Evolutionary conservation across 2,797 vertebrate genomes (phyloP), one percentile per base, ranked within the genome.

Genomic region (Tenualosa thibaudeaui): DNA sequence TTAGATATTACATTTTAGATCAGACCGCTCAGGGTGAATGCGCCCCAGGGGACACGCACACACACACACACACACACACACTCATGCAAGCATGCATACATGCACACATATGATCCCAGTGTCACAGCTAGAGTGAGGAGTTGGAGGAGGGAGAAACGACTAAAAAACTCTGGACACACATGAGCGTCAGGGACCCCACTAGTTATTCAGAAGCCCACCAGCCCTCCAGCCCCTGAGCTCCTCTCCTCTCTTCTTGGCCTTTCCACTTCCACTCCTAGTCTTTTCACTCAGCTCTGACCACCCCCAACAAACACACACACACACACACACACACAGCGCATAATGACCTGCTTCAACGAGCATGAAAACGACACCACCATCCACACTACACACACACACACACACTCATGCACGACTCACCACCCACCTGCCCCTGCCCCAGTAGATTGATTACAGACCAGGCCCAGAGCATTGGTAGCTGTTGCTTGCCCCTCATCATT

Each of bases 271-370:
- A 19, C 54, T 56, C 54, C 19, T 4, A 46, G 46, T 46, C 46
- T 46, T 7, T 7, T 46, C 46, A 46, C 46, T 46, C 46, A 46
- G 50, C 50, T 51, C 50, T 51, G 50, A 7, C 50, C 10, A 3
- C 26, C 13, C 68, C 13, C 31, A 3, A n/a, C 24, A 31, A 22
- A 7, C 22, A 8, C 58, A 0, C 54, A 26, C 60, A 26, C 60
- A n/a, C 24, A 31, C 58, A 7, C 22, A 8, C 22, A 5, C 54
- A 19, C 19, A 19, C 17, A 56, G 17, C 90, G 93, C 91, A 94
- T 94, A 94, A 95, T 94, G 93, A 92, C 90, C 91, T 90, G 94
- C 93, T 94, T 89, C 91, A 90, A 91, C 91, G 92, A 94, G 93
- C 94, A 24, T 93, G 93, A 93, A 94, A 93, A 90, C 91, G 92